These are phyloP conservation scores for Dasypolia templi DNA, from an alignment of 2,888 invertebrate genomes.

Conservation along the genomic window DNA sequence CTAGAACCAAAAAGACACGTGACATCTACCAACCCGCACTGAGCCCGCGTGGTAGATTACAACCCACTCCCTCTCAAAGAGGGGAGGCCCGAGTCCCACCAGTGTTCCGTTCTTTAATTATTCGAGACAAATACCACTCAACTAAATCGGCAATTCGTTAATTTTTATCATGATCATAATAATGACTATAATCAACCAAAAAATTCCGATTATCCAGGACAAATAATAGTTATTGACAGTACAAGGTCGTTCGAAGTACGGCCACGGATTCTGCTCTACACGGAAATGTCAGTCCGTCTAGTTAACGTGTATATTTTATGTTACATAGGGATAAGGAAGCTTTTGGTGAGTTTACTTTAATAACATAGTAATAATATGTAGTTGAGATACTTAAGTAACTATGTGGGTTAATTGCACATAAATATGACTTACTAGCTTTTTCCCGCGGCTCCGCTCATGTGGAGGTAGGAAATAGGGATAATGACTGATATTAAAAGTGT, in stretches of 20 bases:
- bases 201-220: conserved; percentile 12
- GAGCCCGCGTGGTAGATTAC: too few relatives aligned
- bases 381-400: neutral
- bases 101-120: neutral
- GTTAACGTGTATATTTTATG: neutral
- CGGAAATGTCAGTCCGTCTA: conserved; percentile 44
- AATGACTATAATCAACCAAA: conserved; percentile 24
- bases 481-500: too few relatives aligned
- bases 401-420: neutral
- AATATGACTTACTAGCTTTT: too few relatives aligned
- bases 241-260: conserved; percentile 24
- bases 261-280: conserved; percentile 28
- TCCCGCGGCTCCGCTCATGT: too few relatives aligned
- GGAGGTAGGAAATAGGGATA: too few relatives aligned
- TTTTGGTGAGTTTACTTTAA: conserved; percentile 26
- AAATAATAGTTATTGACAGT: conserved; percentile 23
- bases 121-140: neutral
- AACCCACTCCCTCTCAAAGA: too few relatives aligned
- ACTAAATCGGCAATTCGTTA: neutral
- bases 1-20: too few relatives aligned
- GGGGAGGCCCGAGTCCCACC: too few relatives aligned
- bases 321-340: conserved; percentile 8
- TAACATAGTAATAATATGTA: neutral
- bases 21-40: too few relatives aligned
- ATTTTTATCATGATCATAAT: conserved; percentile 11